phyloP scores from a whole-genome alignment of 2,113 vertebrate genomes.

The Sarotherodon lohbergeri region DNA sequence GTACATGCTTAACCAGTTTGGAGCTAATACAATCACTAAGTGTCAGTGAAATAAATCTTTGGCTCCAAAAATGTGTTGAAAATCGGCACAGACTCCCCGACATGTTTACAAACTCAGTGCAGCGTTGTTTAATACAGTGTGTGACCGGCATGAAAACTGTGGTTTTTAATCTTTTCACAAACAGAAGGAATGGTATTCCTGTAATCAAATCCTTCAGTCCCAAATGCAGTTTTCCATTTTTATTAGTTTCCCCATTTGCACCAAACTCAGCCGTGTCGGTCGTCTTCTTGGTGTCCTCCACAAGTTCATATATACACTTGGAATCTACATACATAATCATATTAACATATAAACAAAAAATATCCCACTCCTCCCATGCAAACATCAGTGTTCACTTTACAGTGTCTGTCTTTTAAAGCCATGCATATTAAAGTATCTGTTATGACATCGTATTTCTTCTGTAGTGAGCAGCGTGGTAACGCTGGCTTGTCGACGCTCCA shows the following conservation, averaged over 20 bases:
- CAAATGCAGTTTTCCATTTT: neutral
- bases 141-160: neutral
- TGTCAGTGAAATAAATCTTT: neutral
- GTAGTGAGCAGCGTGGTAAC: conserved; percentile 19
- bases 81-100: neutral
- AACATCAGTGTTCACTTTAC: neutral
- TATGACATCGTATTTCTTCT: neutral
- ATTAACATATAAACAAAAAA: neutral
- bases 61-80: neutral
- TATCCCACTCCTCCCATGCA: neutral
- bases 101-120: neutral
- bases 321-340: neutral
- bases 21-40: neutral
- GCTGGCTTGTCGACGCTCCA: conserved; percentile 66
- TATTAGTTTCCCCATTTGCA: neutral
- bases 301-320: neutral
- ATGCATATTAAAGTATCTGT: neutral
- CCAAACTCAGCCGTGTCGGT: neutral
- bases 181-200: neutral
- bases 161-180: neutral
- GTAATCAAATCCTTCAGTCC: neutral
- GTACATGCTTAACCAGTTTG: neutral
- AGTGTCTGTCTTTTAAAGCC: neutral
- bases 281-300: neutral
- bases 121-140: neutral